Conservation (phyloP, 2,113 vertebrate species). For the Silurus meridionalis region DNA sequence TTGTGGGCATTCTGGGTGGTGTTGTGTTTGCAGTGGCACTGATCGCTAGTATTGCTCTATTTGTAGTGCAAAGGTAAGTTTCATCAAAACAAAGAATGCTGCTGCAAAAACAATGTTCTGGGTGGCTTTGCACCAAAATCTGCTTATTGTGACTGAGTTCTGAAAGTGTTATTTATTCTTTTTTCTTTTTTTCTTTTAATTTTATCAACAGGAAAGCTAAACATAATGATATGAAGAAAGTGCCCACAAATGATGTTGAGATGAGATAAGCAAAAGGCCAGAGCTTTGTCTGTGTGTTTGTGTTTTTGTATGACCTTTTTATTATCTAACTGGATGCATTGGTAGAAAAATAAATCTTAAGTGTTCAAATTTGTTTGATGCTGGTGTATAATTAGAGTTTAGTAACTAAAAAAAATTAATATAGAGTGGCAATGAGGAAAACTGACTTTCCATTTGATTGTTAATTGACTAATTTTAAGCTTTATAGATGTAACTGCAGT, state of each 20-base stretch:
- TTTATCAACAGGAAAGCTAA: constrained; percentile 39
- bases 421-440: not conserved
- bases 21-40: constrained; percentile 55
- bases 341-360: not conserved
- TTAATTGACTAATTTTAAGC: not conserved
- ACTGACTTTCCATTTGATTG: not conserved
- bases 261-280: constrained; percentile 21
- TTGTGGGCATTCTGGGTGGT: constrained; percentile 57
- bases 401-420: not conserved
- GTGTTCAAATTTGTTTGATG: not conserved
- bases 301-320: constrained; percentile 13
- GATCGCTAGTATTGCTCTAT: constrained; percentile 43
- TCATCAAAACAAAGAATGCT: not conserved
- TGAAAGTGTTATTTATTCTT: not conserved
- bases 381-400: not conserved
- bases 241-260: constrained; percentile 49
- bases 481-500: not conserved
- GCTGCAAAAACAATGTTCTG: not conserved
- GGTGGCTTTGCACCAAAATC: too few species aligned
- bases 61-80: constrained; percentile 54
- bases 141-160: not conserved
- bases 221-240: constrained; percentile 19
- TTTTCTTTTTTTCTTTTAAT: not conserved
- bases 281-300: not conserved
- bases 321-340: not conserved